Base-by-base conservation (phyloP, 2,113 vertebrate genomes). In the Alosa alosa region DNA sequence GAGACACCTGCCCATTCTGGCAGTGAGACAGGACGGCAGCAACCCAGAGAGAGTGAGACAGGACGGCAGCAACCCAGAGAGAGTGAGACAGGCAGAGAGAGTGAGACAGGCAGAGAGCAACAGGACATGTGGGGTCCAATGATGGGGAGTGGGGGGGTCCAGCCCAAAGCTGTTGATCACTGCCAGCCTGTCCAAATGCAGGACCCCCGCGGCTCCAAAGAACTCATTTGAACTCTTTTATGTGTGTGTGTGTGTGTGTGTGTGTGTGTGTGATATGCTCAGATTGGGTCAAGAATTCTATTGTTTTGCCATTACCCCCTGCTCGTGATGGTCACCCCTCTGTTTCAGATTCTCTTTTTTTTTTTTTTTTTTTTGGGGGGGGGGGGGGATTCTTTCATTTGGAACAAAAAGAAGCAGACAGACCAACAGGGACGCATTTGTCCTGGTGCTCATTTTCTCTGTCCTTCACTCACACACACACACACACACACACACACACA, bases 351-450 rank as follows among this genome's bases (percentile, higher is more conserved):
- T 2, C 13, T 3, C 18, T 2, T 52, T 3, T 52, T 52, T 15
- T 31, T 25, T 72, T n/a, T n/a, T 5, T n/a, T n/a, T n/a, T n/a
- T n/a, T n/a, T n/a, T n/a, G n/a, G n/a, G n/a, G 3, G 68, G 1
- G 31, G 8, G 5, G 13, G 36, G 36, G 72, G 72, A 10, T 1
- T 11, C 68, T 36, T 15, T 75, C 31, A 41, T 78, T 78, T 78
- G 72, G 72, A 78, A 13, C 41, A 39, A 78, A 78, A 15, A 39
- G 72, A 15, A 78, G 72, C 72, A 78, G 72, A 78, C 72, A 78
- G 50, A 85, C 18, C 52, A 36, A 36, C 2, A 41, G 36, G 49
- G 50, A 47, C 11, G 49, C 31, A 10, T 11, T 57, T 84, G 57
- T 55, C 45, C 60, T 31, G 49, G 55, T 7, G 44, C 20, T 64